Evolutionary conservation across 2,113 vertebrate genomes (phyloP), one percentile per base, ranked within the genome.

Genomic region (Boulengerochromis microlepis): DNA sequence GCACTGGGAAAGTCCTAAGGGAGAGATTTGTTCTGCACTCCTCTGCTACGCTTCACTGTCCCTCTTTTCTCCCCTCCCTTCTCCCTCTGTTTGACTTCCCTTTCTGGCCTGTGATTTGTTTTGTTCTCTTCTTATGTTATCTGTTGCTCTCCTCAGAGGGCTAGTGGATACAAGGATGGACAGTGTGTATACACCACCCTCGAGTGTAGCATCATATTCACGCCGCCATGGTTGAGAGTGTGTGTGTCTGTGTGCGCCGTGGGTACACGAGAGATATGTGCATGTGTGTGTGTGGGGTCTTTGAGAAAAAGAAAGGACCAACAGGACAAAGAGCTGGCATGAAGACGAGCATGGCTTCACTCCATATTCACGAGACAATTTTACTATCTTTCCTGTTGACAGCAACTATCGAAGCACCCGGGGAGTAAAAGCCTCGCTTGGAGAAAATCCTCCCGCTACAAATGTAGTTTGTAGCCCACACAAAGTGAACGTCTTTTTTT

Each of bases 1-100:
- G 93, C 86, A 90, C 83, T 82, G 83, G 87, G 87, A 82, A 81
- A 80, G 83, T 94, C 94, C 89, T 54, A n/a, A 82, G 91, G 93
- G 94, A 90, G 86, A 86, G 57, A 93, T 94, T 93, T 90, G 81
- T 87, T 91, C 89, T 82, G 87, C 86, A 87, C 84, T 87, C 81
- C 85, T 89, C 85, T 54, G 89, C 81, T 88, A 66, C 33, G 53
- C 91, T 81, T 82, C 83, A 24, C 53, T 13, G 22, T 92, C 66
- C 80, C 56, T 59, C 74, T 47, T 40, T 86, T 59, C 84, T 35
- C 56, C 59, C 69, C 33, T 66, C 33, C 81, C 29, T 6, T 59
- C 78, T 81, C 80, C 38, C 83, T 83, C 74, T 90, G 90, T 94
- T 91, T 90, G 87, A 90, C 90, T 90, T 91, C 71, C n/a, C 88